Percentiles rank a stretch among this genome's conserved stretches.
Conservation (phyloP, 1,140 invertebrate genomes). For the Luehdorfia chinensis region DNA sequence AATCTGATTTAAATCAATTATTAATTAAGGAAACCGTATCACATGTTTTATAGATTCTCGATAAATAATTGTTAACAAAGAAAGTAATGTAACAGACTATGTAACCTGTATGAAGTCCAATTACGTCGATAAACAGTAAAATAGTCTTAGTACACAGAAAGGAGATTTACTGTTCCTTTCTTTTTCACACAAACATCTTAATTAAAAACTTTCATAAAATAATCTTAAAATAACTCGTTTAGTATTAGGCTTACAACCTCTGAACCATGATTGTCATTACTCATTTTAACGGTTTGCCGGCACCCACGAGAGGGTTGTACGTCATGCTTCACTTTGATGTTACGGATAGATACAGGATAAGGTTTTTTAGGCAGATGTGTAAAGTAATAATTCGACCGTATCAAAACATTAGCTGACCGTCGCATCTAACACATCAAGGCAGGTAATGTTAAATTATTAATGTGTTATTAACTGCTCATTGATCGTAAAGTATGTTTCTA, state of each 20-base stretch:
- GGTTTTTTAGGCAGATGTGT: constrained; percentile 63
- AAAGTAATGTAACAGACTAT: too few relatives aligned
- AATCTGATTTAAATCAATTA: too few relatives aligned
- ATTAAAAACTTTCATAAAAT: background rate
- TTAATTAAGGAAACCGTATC: too few relatives aligned
- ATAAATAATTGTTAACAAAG: too few relatives aligned
- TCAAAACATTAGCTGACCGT: constrained; percentile 59
- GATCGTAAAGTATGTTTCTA: too few relatives aligned
- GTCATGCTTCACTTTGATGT: constrained; percentile 61
- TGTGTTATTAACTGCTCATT: background rate
- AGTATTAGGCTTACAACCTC: constrained; percentile 32
- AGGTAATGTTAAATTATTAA: constrained; percentile 16
- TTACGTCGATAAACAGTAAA: too few relatives aligned
- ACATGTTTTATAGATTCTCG: too few relatives aligned
- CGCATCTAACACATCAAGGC: background rate
- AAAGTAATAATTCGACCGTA: constrained; percentile 64
- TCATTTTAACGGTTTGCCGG: constrained; percentile 71
- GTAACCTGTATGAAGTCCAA: too few relatives aligned
- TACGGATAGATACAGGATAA: constrained; percentile 55
- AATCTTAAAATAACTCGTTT: background rate
- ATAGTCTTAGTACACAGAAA: too few relatives aligned
- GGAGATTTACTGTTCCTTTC: too few relatives aligned
- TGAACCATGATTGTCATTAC: constrained; percentile 45
- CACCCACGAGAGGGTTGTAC: constrained; percentile 64
- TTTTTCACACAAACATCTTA: too few relatives aligned